A percentile compares a stretch with the other conserved stretches of the same genome.
These are phyloP conservation scores for Heterohyrax brucei DNA, from an alignment of 2,797 vertebrate genomes.

Conservation along the genomic window DNA sequence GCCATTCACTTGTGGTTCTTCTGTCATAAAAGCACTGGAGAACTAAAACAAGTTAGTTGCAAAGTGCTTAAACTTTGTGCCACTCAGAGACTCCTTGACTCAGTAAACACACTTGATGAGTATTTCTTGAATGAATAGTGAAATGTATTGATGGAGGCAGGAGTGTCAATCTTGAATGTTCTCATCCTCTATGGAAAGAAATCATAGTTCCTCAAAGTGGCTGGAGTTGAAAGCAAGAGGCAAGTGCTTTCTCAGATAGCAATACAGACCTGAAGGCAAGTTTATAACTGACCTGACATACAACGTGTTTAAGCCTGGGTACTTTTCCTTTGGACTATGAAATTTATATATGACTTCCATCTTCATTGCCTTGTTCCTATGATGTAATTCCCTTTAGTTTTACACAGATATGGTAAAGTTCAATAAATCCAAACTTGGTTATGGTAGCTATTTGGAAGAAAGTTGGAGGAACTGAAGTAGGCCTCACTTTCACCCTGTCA, in stretches of 20 bases:
- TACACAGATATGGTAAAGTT: not conserved
- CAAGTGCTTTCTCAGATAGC: not conserved
- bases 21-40: too few relatives aligned
- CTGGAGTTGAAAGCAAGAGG: not conserved
- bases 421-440: not conserved
- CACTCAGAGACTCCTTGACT: too few relatives aligned
- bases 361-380: constrained; percentile 58
- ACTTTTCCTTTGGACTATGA: constrained; percentile 1
- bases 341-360: not conserved
- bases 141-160: not conserved
- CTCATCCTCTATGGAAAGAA: not conserved
- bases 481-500: not conserved
- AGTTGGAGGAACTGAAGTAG: not conserved
- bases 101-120: not conserved
- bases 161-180: not conserved
- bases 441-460: not conserved
- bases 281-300: not conserved
- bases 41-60: too few relatives aligned
- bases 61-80: too few relatives aligned
- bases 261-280: not conserved
- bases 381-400: constrained; percentile 49
- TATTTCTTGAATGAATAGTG: not conserved
- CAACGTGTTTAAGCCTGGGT: not conserved
- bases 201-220: not conserved
- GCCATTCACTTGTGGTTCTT: too few relatives aligned